Evolutionary conservation across 2,113 vertebrate genomes (phyloP), one percentile per base, ranked within the genome.

Genomic region (Cebidichthys violaceus): DNA sequence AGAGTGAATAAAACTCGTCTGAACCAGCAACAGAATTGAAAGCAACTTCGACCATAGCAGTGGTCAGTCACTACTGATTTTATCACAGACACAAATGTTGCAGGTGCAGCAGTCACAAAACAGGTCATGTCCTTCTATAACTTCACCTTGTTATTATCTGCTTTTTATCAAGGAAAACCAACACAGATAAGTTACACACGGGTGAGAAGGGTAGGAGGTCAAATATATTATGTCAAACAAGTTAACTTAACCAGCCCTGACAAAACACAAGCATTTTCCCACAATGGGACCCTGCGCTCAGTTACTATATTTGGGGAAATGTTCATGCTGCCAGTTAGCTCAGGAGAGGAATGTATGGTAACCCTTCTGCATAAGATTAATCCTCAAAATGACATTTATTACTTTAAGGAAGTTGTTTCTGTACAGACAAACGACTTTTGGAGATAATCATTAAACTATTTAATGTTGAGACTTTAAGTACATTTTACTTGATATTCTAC

Each of bases 201-300:
- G 8, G 18, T 24, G n/a, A 47, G 39, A 57, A 22, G 2, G 35
- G 14, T 6, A 4, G 33, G 3, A 82, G 54, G 73, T 73, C 70
- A 78, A 4, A 41, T 13, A n/a, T 10, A 59, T 87, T 75, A 50
- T 43, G 50, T 50, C 69, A 71, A 79, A 43, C 22, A 67, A 18
- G 55, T 35, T 74, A 69, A 67, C n/a, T 70, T 13, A 65, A 70
- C 10, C 33, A 75, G n/a, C 20, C 27, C 82, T 83, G 77, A 55
- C 60, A 78, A 77, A 83, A 90, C 79, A 90, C 17, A 24, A 50
- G 68, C 13, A 5, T 75, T 87, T 89, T 84, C 75, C 83, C 77
- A 84, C 11, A 39, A 70, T 13, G 54, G 54, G 37, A 43, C 60
- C 67, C 14, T 4, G 15, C 0, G 0, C 54, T 62, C 15, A 22